Evolutionary conservation across 1,140 invertebrate genomes (phyloP).

Genomic region (Spodoptera litura): DNA sequence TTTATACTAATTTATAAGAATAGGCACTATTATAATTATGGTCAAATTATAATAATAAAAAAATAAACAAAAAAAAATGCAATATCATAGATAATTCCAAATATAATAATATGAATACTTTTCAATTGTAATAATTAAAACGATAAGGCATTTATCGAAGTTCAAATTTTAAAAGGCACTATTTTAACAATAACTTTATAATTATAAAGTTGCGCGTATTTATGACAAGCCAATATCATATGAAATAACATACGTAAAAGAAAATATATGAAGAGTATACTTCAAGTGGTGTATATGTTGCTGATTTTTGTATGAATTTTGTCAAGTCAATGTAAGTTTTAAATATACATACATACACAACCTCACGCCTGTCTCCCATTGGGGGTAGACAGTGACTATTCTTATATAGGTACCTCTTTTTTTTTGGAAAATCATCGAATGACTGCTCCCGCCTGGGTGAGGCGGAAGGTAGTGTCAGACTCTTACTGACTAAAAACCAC

Average conservation of each 20-base stretch:
- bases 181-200: slow-evolving; percentile 21
- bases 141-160: slow-evolving; percentile 53
- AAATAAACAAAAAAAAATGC: slow-evolving; percentile 41
- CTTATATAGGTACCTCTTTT: too few species aligned
- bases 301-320: slow-evolving; percentile 1
- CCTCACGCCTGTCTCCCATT: too few species aligned
- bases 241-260: slow-evolving; percentile 35
- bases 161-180: slow-evolving; percentile 50
- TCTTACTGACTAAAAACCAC: too few species aligned
- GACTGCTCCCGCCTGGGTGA: too few species aligned
- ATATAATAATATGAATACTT: slow-evolving; percentile 49
- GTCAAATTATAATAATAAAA: slow-evolving; percentile 52
- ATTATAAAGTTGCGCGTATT: slow-evolving; percentile 31
- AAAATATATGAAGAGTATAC: slow-evolving; percentile 2
- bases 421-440: too few species aligned
- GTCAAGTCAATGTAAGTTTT: neutral
- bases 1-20: slow-evolving; percentile 44
- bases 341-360: too few species aligned
- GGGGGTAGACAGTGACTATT: too few species aligned
- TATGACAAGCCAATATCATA: slow-evolving; percentile 32
- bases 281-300: too few species aligned
- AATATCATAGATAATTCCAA: slow-evolving; percentile 38
- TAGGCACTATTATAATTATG: slow-evolving; percentile 54
- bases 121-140: slow-evolving; percentile 48
- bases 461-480: too few species aligned